Evolutionary conservation across 2,113 vertebrate genomes (phyloP), one percentile per base, ranked within the genome.

Genomic region (Seriola rivoliana): DNA sequence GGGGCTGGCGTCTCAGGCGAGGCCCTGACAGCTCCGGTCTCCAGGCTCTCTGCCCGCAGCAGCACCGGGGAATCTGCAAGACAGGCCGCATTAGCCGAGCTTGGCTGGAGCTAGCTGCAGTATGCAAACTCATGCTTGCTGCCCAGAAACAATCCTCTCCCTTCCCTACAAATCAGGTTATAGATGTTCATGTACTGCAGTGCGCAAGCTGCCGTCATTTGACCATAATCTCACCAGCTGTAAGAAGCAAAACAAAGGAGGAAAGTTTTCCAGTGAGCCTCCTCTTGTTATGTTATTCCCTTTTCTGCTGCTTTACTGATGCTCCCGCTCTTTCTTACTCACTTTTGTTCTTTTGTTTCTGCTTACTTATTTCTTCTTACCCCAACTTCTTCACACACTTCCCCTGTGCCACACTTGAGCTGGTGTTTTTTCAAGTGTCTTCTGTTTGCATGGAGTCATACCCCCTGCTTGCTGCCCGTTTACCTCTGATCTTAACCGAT

Each of bases 21-120:
- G 75, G 65, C 71, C 78, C 77, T 91, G 93, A 92, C 91, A 90
- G 88, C 80, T 88, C 74, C 82, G 85, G 82, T 90, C 88, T 90
- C 74, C 74, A 88, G 92, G 72, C 85, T 88, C 80, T 63, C 74
- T 82, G 79, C 80, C 88, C 85, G 73, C 88, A 88, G 74, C 91
- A 73, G 86, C 81, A 78, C 62, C 29, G 12, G 80, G 29, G 80
- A 87, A 79, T 85, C 73, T 80, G 34, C 78, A 54, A 90, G 81
- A 79, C 81, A 76, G 69, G 54, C 80, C 71, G 80, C 67, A 69
- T 92, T 88, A 83, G 88, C 74, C 8, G 38, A 88, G 88, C 73
- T 88, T 75, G 74, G 80, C 64, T 70, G 67, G 63, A 76, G 65
- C 59, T 50, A 70, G 65, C 74, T 76, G 70, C 67, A 82, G 64